phyloP scores from a whole-genome alignment of 1,140 invertebrate genomes.

The Arctopsyche grandis region DNA sequence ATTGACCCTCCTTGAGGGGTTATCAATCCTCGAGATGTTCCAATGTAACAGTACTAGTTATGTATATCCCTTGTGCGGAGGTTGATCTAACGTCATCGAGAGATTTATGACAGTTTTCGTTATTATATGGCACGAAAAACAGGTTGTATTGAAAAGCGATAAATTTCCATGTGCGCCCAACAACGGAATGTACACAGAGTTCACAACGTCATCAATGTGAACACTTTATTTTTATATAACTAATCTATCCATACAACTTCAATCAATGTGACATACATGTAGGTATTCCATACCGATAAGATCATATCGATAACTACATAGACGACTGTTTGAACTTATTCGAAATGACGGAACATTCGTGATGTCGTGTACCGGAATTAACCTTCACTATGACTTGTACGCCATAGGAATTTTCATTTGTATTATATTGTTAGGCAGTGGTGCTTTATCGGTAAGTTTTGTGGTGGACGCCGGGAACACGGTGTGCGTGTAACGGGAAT shows the following conservation, averaged over 20 bases:
- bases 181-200: constrained; percentile 29
- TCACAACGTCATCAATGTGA: neutral
- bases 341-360: too few species aligned
- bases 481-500: constrained; percentile 27
- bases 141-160: constrained; percentile 43
- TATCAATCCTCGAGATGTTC: constrained; percentile 19
- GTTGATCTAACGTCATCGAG: constrained; percentile 38
- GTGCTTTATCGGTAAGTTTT: constrained; percentile 1
- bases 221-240: neutral
- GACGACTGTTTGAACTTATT: too few species aligned
- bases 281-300: neutral
- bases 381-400: too few species aligned
- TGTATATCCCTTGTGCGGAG: constrained; percentile 28
- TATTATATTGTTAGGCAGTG: too few species aligned
- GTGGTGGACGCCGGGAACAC: neutral
- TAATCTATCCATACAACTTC: neutral
- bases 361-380: too few species aligned
- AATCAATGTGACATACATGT: neutral
- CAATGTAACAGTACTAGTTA: constrained; percentile 23
- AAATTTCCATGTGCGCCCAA: constrained; percentile 38
- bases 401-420: too few species aligned
- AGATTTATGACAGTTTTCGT: constrained; percentile 42
- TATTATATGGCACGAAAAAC: constrained; percentile 37
- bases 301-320: neutral
- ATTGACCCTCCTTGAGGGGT: neutral